Percentiles rank a stretch among this genome's conserved stretches.
Conservation (phyloP, 2,113 vertebrate genomes). For the Siphamia tubifer region DNA sequence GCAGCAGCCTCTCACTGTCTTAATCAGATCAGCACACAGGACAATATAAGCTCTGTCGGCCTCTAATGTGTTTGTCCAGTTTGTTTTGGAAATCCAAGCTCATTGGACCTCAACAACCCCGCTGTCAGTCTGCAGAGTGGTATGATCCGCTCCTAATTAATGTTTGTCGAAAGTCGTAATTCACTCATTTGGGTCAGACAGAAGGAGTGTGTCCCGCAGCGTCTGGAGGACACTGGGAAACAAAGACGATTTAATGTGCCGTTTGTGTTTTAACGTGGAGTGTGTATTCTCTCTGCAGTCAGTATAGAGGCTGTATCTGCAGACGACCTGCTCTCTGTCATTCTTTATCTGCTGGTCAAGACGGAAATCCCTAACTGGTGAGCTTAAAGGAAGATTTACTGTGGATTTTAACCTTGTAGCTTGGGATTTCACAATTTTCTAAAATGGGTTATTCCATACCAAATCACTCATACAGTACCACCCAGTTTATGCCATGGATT, state of each 20-base stretch:
- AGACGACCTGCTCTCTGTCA: constrained; percentile 92
- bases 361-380: constrained; percentile 98
- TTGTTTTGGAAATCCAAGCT: constrained; percentile 39
- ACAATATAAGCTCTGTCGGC: constrained; percentile 38
- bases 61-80: constrained; percentile 28
- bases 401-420: background rate
- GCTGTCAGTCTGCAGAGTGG: constrained; percentile 33
- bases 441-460: too few species aligned
- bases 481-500: too few species aligned
- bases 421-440: too few species aligned
- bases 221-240: background rate
- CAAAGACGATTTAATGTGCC: background rate
- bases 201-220: background rate
- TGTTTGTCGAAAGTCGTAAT: constrained; percentile 48
- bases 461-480: too few species aligned
- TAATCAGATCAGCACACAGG: constrained; percentile 38
- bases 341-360: constrained; percentile 94
- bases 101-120: constrained; percentile 13
- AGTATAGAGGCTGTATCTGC: constrained; percentile 91
- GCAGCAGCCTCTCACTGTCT: background rate
- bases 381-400: background rate
- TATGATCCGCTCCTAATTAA: constrained; percentile 30
- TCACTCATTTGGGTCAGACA: constrained; percentile 33
- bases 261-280: background rate
- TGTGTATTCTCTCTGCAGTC: constrained; percentile 71